phyloP scores from a whole-genome alignment of 2,797 vertebrate species.

The Pseudochirops corinnae region DNA sequence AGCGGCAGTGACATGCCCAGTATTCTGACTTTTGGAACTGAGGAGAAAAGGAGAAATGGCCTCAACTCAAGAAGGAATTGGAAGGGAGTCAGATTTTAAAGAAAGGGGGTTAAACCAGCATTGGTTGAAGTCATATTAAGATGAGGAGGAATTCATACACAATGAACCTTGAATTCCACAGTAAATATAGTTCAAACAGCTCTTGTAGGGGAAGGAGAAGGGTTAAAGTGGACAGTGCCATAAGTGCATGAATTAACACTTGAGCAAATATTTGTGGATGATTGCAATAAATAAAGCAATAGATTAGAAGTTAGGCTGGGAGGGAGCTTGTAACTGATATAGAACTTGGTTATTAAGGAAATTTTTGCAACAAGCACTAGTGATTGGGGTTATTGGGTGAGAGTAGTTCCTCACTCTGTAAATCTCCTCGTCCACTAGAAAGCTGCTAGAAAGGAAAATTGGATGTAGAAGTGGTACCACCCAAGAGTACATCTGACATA shows the following conservation, averaged over 20 bases:
- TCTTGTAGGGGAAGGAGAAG: neutral
- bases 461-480: neutral
- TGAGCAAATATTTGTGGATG: accelerated
- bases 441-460: neutral
- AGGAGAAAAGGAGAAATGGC: neutral
- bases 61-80: neutral
- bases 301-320: neutral
- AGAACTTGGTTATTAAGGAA: neutral
- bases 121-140: neutral
- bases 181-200: neutral
- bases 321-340: accelerated
- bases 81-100: neutral
- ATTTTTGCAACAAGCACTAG: neutral
- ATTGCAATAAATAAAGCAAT: accelerated
- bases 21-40: neutral
- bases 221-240: neutral
- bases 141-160: neutral
- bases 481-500: neutral
- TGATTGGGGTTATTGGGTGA: neutral
- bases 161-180: neutral
- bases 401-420: neutral
- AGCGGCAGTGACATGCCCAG: neutral
- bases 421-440: neutral
- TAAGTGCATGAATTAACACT: accelerated
- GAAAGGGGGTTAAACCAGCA: neutral